These are phyloP conservation scores for Scopus umbretta DNA, from an alignment of 2,113 vertebrate genomes.

Conservation along the genomic window DNA sequence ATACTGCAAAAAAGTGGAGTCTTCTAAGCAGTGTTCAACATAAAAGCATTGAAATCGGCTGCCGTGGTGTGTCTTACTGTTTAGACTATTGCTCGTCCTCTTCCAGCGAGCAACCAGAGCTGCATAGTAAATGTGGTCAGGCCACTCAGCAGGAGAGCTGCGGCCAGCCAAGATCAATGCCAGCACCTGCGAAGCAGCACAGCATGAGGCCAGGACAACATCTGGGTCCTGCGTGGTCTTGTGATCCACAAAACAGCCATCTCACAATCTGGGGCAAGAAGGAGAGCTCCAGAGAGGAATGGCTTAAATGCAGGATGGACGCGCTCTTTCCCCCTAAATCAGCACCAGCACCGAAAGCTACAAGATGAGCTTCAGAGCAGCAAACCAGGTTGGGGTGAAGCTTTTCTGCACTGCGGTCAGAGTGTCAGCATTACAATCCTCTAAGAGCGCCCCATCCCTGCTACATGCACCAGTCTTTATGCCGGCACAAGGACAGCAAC, in stretches of 20 bases:
- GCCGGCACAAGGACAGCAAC: background rate
- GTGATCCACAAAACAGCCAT: background rate
- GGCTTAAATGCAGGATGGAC: background rate
- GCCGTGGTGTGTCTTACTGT: background rate
- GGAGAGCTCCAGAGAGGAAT: background rate
- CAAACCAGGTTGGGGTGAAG: background rate
- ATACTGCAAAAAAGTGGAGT: background rate
- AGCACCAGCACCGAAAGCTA: background rate
- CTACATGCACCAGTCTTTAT: background rate
- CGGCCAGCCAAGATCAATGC: background rate
- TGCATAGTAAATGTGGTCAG: background rate
- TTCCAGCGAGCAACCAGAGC: background rate
- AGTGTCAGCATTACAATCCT: background rate
- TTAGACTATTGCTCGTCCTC: background rate
- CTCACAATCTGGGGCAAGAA: background rate
- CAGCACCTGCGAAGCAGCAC: fast-evolving
- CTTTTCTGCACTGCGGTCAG: background rate
- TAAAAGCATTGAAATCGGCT: background rate
- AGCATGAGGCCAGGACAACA: background rate
- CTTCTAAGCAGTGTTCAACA: background rate
- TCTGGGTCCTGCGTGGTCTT: background rate
- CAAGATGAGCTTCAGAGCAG: background rate
- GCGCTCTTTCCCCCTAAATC: background rate
- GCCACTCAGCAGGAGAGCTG: background rate
- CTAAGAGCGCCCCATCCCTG: background rate